Evolutionary conservation across 2,888 invertebrate species (phyloP).

Genomic region (Andrena flavipes): DNA sequence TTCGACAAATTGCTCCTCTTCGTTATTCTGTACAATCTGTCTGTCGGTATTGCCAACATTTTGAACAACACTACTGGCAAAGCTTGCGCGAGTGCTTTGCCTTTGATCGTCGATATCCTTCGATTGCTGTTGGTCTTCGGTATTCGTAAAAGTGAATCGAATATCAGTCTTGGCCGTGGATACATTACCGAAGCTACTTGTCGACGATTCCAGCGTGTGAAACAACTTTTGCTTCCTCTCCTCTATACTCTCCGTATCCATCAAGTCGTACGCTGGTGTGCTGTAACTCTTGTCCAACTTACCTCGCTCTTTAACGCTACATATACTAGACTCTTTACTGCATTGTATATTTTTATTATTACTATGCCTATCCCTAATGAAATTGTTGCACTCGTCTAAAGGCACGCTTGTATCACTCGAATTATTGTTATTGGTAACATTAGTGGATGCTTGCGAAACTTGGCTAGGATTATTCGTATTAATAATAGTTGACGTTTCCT

Average conservation of each 20-base stretch:
- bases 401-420: conserved; percentile 71
- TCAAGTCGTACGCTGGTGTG: conserved; percentile 92
- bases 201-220: conserved; percentile 39
- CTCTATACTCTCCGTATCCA: conserved; percentile 78
- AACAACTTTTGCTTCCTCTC: conserved; percentile 65
- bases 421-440: conserved; percentile 65
- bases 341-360: conserved; percentile 45
- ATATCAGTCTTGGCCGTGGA: conserved; percentile 75
- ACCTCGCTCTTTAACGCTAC: conserved; percentile 84
- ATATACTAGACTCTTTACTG: conserved; percentile 49
- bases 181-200: conserved; percentile 63
- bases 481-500: conserved; percentile 36
- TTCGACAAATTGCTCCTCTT: conserved; percentile 47
- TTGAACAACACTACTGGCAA: conserved; percentile 70
- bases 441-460: conserved; percentile 49
- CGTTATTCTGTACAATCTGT: conserved; percentile 40
- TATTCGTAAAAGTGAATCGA: conserved; percentile 60
- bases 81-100: conserved; percentile 41
- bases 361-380: conserved; percentile 63
- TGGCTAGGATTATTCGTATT: conserved; percentile 48
- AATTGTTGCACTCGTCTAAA: conserved; percentile 70
- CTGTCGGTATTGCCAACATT: conserved; percentile 73
- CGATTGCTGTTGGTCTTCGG: conserved; percentile 56
- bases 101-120: conserved; percentile 43
- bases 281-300: conserved; percentile 92